A percentile compares a stretch with the other conserved stretches of the same genome.
phyloP scores from a whole-genome alignment of 1,140 invertebrate species.

The Halesus radiatus region DNA sequence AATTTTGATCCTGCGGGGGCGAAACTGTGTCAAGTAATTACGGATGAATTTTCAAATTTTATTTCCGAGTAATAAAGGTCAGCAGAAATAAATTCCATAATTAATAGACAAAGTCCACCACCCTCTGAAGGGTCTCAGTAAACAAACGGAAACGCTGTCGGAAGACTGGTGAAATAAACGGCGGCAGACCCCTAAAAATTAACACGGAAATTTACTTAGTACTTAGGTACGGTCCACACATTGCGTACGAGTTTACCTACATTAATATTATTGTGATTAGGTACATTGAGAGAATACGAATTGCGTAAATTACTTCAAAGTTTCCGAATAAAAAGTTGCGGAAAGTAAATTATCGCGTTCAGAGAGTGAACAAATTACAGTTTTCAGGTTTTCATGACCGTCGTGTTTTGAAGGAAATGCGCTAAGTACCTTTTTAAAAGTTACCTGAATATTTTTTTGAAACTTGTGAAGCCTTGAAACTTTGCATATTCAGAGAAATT shows the following conservation, averaged over 20 bases:
- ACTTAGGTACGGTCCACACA: background rate
- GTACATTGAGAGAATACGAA: background rate
- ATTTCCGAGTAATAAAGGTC: no score
- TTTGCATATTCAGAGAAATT: no score
- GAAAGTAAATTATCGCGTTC: background rate
- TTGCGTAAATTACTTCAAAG: background rate
- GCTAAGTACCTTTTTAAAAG: background rate
- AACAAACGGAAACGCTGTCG: slow-evolving; percentile 14
- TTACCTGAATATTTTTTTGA: background rate
- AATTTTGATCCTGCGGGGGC: no score
- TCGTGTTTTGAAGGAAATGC: background rate
- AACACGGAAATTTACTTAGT: slow-evolving; percentile 37
- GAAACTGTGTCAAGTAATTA: no score
- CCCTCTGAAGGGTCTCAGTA: background rate
- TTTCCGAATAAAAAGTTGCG: background rate
- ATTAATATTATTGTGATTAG: no score
- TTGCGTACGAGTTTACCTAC: background rate
- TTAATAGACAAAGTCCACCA: background rate
- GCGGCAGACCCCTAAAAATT: background rate
- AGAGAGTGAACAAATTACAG: no score
- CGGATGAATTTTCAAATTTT: no score
- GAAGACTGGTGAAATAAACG: background rate
- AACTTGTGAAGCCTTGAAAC: no score
- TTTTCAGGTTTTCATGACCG: no score
- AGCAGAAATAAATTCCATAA: background rate